These are phyloP conservation scores for Ascidia mentula DNA, from an alignment of 23 tunicate genomes.

Conservation along the genomic window DNA sequence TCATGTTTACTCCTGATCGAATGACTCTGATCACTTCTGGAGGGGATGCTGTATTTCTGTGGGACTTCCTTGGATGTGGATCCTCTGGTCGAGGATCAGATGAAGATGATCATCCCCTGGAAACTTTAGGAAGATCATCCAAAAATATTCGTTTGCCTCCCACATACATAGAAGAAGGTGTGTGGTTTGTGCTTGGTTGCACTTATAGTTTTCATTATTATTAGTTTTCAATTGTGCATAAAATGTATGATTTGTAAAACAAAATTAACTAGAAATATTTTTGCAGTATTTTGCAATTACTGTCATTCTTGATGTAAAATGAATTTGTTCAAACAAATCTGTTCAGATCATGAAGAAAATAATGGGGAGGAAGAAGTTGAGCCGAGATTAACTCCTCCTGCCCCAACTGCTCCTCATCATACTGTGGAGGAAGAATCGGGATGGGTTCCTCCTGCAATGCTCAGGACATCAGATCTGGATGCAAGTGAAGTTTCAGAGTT, in stretches of 20 bases:
- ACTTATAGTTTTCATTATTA: neutral
- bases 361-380: neutral
- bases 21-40: constrained; percentile 52
- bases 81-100: neutral
- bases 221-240: too few relatives aligned
- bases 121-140: neutral
- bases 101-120: neutral
- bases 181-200: neutral
- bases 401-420: neutral
- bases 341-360: neutral
- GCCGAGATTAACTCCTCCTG: constrained; percentile 12
- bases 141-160: neutral
- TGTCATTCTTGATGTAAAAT: too few relatives aligned
- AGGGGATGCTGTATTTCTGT: constrained; percentile 63
- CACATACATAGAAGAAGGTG: neutral
- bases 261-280: neutral
- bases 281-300: neutral
- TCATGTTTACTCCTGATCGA: constrained; percentile 69
- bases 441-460: constrained; percentile 77
- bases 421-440: neutral
- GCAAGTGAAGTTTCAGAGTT: constrained; percentile 85
- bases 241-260: neutral
- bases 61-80: constrained; percentile 59
- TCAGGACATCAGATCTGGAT: constrained; percentile 78
- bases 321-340: too few relatives aligned